Base-by-base conservation (phyloP, 2,888 invertebrate species). In the Gnatocerus cornutus region DNA sequence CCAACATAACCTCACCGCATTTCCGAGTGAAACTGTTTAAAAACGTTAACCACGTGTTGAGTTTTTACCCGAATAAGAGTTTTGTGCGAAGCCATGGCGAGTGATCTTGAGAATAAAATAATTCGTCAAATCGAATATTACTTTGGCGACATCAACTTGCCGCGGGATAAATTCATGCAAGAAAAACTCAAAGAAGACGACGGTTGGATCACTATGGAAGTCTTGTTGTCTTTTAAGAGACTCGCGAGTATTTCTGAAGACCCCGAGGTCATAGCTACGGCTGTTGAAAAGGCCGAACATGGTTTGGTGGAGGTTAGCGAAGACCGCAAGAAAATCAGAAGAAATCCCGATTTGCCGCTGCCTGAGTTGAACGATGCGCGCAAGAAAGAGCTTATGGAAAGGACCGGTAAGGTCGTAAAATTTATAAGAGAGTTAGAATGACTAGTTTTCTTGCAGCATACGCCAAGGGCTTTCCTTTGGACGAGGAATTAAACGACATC, bases 121-220 rank as follows among this genome's bases (percentile, higher is more conserved):
- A 90, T 92, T 73, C 88, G 89, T 3, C 93, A 92, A 84, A 86
- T 92, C 5, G 90, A 90, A 79, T 90, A 89, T 80, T 90, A 90
- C 81, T 90, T 90, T 74, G 97, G 99, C 55, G 96, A 99, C 84
- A 89, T 93, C 3, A 99, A 99, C 85, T 87, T 99, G 58, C 92
- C 93, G 0, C 90, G 93, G 69, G 99, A 99, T 83, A 97, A 94
- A 84, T 99, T 98, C 83, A 87, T 99, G n/a, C 90, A 91, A 77
- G 94, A 94, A 71, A 93, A 97, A 85, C 90, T 94, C 0, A 90
- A 90, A 75, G 87, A 94, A 73, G 94, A 96, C 75, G 94, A 97
- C 61, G 98, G 95, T 1, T 96, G 99, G 99, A 90, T 99, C 13
- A 90, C 95, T 0, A 83, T 99, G 48, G 90, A 92, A 0, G 90